Base-by-base conservation (phyloP, 2,113 vertebrate species). In the Camelus dromedarius region DNA sequence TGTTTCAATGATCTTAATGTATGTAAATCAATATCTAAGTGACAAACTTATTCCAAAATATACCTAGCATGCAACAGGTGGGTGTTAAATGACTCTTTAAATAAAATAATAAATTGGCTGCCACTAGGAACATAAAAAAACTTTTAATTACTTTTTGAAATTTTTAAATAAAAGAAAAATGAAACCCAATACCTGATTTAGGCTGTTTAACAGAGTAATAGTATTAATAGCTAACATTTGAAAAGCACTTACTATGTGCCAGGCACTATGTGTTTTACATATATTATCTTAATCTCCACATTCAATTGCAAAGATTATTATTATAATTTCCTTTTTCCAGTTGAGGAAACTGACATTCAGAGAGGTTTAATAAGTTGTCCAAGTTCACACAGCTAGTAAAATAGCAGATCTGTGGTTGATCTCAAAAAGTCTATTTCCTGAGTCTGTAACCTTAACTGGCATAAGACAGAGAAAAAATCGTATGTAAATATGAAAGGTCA, bases 101-200 rank as follows among this genome's bases (percentile, higher is more conserved):
- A 88, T 92, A 62, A 95, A 97, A 89, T 82, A 97, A 95, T 81
- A 92, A n/a, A 93, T 90, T 97, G 48, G 22, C 66, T 91, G 35
- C 46, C 42, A 89, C 48, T 4, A 86, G 86, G 69, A 95, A 67
- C 66, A 92, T 79, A 97, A 97, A 91, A 42, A 42, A 42, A 42
- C 4, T 54, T 54, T n/a, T 77, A 8, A 77, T 32, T 58, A 48
- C 8, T 42, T 46, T 46, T 32, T 15, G 84, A 92, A 83, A 6
- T 7, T 20, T 89, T 67, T 14, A 46, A 76, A 46, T 56, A 11
- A 54, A 76, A 80, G 60, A 60, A 48, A 77, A 64, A 38, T 69
- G n/a, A 73, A 95, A 88, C n/a, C 11, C 4, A 91, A 62, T 89
- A 58, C 72, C 66, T 77, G 73, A 93, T 58, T 77, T 72, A 42